phyloP scores from a whole-genome alignment of 1,140 invertebrate species.

The Platyscapa corneri region DNA sequence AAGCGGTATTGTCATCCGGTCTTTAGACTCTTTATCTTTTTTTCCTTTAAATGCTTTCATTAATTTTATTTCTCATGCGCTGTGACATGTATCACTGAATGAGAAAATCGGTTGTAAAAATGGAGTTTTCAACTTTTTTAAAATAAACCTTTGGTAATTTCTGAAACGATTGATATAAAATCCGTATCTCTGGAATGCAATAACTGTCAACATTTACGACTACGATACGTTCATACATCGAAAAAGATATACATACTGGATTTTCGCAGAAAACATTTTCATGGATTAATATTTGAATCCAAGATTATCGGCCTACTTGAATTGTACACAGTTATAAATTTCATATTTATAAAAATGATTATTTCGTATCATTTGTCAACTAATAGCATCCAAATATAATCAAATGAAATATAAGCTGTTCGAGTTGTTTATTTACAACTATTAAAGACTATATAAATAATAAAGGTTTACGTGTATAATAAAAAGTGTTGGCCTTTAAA shows the following conservation, averaged over 20 bases:
- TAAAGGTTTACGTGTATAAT: no score
- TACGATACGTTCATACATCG: not conserved
- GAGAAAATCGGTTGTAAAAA: not conserved
- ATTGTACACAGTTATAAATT: not conserved
- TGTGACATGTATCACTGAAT: not conserved
- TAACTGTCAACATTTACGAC: slow-evolving; percentile 16
- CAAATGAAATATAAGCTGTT: no score
- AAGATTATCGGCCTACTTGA: not conserved
- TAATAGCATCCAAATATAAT: no score
- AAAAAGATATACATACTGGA: not conserved
- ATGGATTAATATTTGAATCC: not conserved
- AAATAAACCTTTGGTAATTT: not conserved
- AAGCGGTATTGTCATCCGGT: not conserved
- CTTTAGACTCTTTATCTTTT: not conserved
- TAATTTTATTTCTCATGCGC: not conserved
- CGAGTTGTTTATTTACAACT: no score
- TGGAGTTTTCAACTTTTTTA: not conserved
- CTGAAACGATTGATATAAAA: not conserved
- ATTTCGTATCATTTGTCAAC: no score
- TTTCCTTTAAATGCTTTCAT: not conserved
- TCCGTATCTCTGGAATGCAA: slow-evolving; percentile 10
- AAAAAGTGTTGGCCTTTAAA: no score
- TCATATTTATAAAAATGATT: no score
- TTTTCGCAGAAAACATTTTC: not conserved
- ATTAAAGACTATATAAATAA: no score